Evolutionary conservation across 1,140 invertebrate species (phyloP).

Genomic region (Aricia agestis): DNA sequence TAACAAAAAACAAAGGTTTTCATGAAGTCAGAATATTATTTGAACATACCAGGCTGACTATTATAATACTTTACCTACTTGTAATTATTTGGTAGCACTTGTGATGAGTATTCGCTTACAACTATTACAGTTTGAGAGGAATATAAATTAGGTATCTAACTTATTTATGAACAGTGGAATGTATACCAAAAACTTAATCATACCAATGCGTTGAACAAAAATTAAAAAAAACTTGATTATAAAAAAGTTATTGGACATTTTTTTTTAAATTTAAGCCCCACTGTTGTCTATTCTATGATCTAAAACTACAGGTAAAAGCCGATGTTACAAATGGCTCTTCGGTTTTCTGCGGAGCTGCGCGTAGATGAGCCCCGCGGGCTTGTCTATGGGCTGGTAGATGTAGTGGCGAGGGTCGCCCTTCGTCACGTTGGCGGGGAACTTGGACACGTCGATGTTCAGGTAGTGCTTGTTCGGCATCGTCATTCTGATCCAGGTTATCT

Average conservation of each 20-base stretch:
- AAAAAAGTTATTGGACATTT: too few relatives aligned
- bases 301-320: neutral
- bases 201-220: too few relatives aligned
- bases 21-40: neutral
- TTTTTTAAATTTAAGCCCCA: too few relatives aligned
- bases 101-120: neutral
- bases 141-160: neutral
- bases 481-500: conserved; percentile 83
- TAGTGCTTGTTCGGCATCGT: conserved; percentile 89
- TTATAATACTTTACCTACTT: neutral
- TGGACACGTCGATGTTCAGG: conserved; percentile 82
- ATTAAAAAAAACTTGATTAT: too few relatives aligned
- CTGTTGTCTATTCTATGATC: neutral
- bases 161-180: neutral
- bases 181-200: neutral
- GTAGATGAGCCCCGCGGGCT: conserved; percentile 86
- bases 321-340: conserved; percentile 69
- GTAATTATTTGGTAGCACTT: neutral
- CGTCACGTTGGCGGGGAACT: conserved; percentile 79
- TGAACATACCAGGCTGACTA: neutral
- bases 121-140: neutral
- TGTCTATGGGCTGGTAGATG: conserved; percentile 85
- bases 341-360: conserved; percentile 80
- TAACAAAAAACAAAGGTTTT: neutral
- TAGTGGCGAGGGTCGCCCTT: conserved; percentile 79